Percentiles rank a stretch among this genome's conserved stretches.
Evolutionary conservation across 2,797 vertebrate genomes (phyloP).

Genomic region (Phyllotis vaccarum): DNA sequence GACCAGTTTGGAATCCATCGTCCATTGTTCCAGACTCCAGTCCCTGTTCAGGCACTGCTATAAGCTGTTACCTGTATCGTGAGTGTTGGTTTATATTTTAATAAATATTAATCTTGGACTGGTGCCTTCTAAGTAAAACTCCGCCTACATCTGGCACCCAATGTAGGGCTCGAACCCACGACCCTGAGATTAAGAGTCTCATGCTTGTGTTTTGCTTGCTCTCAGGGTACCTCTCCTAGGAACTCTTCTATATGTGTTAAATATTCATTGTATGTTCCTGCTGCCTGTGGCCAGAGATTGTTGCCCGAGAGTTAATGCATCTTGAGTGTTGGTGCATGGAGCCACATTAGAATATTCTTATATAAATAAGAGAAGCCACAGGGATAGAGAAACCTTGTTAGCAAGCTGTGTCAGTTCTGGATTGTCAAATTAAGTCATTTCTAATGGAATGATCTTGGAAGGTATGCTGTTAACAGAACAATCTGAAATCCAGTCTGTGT

Average conservation of each 20-base stretch:
- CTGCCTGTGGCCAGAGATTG: not conserved
- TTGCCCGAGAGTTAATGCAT: not conserved
- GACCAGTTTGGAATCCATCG: too few relatives aligned
- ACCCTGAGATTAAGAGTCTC: too few relatives aligned
- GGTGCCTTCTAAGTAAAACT: too few relatives aligned
- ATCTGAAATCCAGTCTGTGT: constrained; percentile 27
- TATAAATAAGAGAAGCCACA: not conserved
- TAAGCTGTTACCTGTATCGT: too few relatives aligned
- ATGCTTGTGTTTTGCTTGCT: not conserved
- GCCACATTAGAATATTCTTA: not conserved
- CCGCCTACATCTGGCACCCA: too few relatives aligned
- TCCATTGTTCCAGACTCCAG: too few relatives aligned
- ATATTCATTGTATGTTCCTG: not conserved
- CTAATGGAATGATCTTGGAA: not conserved
- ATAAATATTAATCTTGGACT: too few relatives aligned
- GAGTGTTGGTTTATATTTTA: too few relatives aligned
- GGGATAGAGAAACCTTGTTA: not conserved
- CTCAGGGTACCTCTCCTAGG: not conserved
- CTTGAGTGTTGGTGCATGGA: not conserved
- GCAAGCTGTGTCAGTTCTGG: not conserved
- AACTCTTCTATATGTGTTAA: not conserved
- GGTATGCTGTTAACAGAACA: constrained; percentile 47
- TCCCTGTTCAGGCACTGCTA: too few relatives aligned
- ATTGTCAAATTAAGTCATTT: constrained; percentile 37
- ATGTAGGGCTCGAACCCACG: too few relatives aligned